Percentiles rank a stretch among this genome's conserved stretches.
These are phyloP conservation scores for Megaceryle alcyon DNA, from an alignment of 2,797 vertebrate genomes.

Conservation along the genomic window DNA sequence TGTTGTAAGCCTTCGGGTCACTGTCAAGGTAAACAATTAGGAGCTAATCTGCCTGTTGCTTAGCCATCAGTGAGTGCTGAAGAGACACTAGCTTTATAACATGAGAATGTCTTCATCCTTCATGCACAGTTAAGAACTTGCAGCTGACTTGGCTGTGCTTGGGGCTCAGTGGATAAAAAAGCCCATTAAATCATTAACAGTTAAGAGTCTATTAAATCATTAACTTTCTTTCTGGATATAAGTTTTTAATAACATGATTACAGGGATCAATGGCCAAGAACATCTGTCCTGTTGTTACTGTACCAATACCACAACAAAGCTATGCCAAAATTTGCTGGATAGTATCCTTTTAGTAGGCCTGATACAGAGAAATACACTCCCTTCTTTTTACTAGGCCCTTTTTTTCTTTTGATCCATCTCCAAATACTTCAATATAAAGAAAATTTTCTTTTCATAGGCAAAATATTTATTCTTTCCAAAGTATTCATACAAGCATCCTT, in stretches of 20 bases:
- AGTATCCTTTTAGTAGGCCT: neutral
- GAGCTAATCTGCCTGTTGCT: neutral
- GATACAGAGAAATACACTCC: neutral
- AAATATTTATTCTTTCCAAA: neutral
- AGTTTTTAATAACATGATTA: neutral
- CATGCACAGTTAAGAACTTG: conserved; percentile 22
- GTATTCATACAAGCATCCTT: neutral
- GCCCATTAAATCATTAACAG: neutral
- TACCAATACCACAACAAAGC: neutral
- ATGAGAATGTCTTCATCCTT: conserved; percentile 15
- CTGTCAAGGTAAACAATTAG: conserved; percentile 11
- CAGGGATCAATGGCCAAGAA: neutral
- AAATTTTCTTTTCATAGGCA: neutral
- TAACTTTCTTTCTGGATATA: neutral
- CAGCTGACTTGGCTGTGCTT: neutral
- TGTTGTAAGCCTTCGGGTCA: neutral
- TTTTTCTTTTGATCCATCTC: neutral
- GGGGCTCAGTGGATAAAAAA: neutral
- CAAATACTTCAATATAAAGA: neutral
- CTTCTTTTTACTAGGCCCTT: neutral
- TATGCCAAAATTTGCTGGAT: neutral
- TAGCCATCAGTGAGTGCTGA: neutral
- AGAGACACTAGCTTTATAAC: neutral
- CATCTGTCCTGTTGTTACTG: neutral
- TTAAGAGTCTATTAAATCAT: conserved; percentile 3